Base-by-base conservation (phyloP, 2,113 vertebrate genomes). In the Copsychus sechellarum region DNA sequence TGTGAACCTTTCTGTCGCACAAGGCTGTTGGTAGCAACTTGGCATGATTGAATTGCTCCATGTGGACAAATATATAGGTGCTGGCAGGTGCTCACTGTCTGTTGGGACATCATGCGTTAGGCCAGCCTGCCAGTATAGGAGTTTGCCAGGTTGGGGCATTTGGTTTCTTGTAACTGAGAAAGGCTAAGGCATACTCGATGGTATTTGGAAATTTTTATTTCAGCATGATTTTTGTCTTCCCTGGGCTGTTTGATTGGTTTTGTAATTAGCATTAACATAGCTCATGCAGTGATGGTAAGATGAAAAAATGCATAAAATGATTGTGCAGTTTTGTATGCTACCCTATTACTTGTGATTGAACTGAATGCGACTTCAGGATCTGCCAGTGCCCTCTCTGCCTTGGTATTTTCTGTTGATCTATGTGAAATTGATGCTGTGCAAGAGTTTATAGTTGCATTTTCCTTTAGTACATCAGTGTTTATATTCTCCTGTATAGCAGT, bases 61-160 rank as follows among this genome's bases (percentile, higher is more conserved):
- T 15, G 23, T 29, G 88, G 54, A 26, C 38, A 31, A n/a, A 48
- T 34, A 18, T 50, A 9, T 24, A 19, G 65, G 69, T 34, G 33
- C 22, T 13, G 57, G 45, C 64, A 34, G 51, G 15, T 45, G 9
- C 4, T 11, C 9, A 0, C 19, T 40, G 11, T 36, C 33, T 57
- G 16, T n/a, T 21, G 13, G 9, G 36, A 45, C 8, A 7, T 2
- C 23, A 9, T 15, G 20, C 0, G 0, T 18, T 24, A 40, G 20
- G n/a, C n/a, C 56, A 71, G 40, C n/a, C 58, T 67, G 47, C 12
- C 9, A 0, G 23, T 16, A 1, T 9, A 19, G 56, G 43, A 18
- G 53, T 57, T 72, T 36, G 54, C 25, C 54, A 31, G 36, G 6
- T 5, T 51, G 56, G 33, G 23, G 6, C 10, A 1, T n/a, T 2